Evolutionary conservation across 2,797 vertebrate genomes (phyloP).

Genomic region (Melopsittacus undulatus): DNA sequence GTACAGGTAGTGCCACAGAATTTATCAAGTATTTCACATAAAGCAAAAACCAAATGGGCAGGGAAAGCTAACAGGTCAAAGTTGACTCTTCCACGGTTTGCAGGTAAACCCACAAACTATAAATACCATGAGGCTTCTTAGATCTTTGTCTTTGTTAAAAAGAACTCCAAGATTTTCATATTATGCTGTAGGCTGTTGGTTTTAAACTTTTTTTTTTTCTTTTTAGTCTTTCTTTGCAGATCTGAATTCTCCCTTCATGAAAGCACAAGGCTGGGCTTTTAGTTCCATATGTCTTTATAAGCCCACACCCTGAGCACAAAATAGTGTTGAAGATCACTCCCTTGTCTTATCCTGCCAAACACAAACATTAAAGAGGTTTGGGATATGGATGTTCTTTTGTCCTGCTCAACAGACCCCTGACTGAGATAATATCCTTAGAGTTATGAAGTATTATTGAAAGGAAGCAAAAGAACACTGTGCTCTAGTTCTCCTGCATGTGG

Average conservation of each 20-base stretch:
- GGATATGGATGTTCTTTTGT: constrained; percentile 55
- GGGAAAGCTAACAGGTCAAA: not conserved
- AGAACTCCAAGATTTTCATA: not conserved
- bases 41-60: not conserved
- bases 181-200: not conserved
- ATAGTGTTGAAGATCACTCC: constrained; percentile 34
- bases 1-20: not conserved
- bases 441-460: constrained; percentile 57
- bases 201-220: not conserved
- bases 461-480: constrained; percentile 37
- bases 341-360: constrained; percentile 41
- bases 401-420: constrained; percentile 48
- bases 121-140: not conserved
- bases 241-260: constrained; percentile 21
- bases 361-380: constrained; percentile 58
- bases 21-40: not conserved
- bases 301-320: constrained; percentile 52
- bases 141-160: not conserved
- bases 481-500: constrained; percentile 42
- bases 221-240: not conserved
- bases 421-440: constrained; percentile 51
- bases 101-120: not conserved
- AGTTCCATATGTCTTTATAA: constrained; percentile 12
- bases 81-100: not conserved
- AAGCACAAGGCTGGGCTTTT: constrained; percentile 22